phyloP scores from a whole-genome alignment of 2,888 invertebrate species.

The Anaspis maculata region DNA sequence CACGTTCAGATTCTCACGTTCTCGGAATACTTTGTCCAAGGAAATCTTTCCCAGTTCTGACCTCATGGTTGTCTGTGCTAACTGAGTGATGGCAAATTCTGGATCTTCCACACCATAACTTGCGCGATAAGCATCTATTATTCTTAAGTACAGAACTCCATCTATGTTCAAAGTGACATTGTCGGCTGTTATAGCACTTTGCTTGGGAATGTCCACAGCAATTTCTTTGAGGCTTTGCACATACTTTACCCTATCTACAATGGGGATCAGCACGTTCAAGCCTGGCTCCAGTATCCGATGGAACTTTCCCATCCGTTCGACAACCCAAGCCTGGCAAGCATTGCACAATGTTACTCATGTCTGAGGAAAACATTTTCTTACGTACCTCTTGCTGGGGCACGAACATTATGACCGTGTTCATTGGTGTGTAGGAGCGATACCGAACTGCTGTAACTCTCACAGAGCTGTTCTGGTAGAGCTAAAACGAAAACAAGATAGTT shows the following conservation, averaged over 20 bases:
- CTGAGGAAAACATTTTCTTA: conserved; percentile 5
- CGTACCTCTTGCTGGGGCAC: conserved; percentile 97
- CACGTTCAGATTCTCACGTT: conserved; percentile 91
- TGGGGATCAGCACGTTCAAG: conserved; percentile 82
- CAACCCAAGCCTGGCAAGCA: conserved; percentile 78
- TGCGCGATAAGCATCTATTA: conserved; percentile 86
- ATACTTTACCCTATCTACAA: conserved; percentile 90
- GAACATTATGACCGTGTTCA: conserved; percentile 92
- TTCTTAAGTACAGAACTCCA: conserved; percentile 90
- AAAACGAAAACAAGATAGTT: no score
- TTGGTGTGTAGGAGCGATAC: conserved; percentile 51
- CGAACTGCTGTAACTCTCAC: conserved; percentile 18
- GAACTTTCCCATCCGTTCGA: conserved; percentile 98
- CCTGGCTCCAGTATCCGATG: conserved; percentile 90
- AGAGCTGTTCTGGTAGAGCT: no score
- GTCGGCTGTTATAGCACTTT: conserved; percentile 95
- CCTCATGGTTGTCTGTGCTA: conserved; percentile 99
- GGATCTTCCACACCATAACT: conserved; percentile 99
- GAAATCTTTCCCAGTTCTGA: conserved; percentile 97
- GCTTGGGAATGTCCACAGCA: conserved; percentile 97
- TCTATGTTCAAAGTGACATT: conserved; percentile 96
- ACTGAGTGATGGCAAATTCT: conserved; percentile 96
- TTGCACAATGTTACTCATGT: conserved; percentile 3
- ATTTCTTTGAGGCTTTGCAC: conserved; percentile 99
- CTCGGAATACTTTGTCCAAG: conserved; percentile 92